Conservation (phyloP, 2,888 invertebrate species). For the Kryphioiulus occultus region DNA sequence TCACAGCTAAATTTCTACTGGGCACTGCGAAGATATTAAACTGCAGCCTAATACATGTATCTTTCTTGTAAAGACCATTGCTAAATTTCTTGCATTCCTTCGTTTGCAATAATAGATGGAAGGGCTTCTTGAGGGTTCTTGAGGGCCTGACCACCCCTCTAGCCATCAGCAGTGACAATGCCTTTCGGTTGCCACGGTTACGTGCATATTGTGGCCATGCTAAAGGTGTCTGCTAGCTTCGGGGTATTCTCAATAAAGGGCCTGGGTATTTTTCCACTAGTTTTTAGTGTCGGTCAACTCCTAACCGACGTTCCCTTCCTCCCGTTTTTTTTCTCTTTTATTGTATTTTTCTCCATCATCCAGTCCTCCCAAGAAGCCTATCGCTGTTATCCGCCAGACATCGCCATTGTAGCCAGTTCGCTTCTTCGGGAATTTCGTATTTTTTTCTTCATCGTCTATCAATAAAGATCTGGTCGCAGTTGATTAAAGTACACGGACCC, state of each 20-base stretch:
- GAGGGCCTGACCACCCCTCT: not conserved
- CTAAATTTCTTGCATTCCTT: no score
- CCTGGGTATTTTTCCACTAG: not conserved
- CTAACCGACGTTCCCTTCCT: not conserved
- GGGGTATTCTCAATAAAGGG: no score
- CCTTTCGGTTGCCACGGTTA: not conserved
- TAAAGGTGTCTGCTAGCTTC: no score
- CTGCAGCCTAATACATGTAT: no score
- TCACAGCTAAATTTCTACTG: no score
- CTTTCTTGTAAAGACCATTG: no score
- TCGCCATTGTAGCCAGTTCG: not conserved
- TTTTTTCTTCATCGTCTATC: not conserved
- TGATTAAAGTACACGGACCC: not conserved
- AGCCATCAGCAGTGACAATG: no score
- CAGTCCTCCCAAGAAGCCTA: not conserved
- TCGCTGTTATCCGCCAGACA: not conserved
- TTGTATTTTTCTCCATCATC: not conserved
- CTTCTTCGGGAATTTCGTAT: not conserved
- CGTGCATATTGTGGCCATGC: not conserved
- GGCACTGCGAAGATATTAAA: no score
- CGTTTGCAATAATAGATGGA: no score
- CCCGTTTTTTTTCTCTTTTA: not conserved
- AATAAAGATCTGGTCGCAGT: conserved; percentile 25
- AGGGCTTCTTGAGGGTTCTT: no score
- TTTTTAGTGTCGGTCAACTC: not conserved